A percentile compares a stretch with the other conserved stretches of the same genome.
Conservation (phyloP, 2,888 invertebrate species). For the Tetragnatha montana region DNA sequence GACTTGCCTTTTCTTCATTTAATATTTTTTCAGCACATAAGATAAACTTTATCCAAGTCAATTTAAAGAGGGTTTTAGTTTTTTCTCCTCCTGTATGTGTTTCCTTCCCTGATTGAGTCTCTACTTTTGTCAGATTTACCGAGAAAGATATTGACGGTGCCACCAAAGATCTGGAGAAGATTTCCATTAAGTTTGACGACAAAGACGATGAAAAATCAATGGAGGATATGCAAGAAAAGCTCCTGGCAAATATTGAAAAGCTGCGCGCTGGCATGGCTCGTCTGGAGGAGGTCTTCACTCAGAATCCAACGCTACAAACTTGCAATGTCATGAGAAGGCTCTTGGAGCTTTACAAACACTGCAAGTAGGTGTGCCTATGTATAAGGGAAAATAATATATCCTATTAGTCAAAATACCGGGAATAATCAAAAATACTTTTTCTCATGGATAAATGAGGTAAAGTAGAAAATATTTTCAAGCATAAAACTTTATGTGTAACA, state of each 20-base stretch:
- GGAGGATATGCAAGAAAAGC: conserved; percentile 78
- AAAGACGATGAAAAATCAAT: conserved; percentile 68
- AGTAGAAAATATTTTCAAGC: too few species aligned
- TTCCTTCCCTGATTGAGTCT: neutral
- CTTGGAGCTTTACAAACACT: conserved; percentile 88
- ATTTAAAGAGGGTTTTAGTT: too few species aligned
- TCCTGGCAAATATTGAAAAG: conserved; percentile 86
- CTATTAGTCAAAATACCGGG: too few species aligned
- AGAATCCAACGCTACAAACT: conserved; percentile 85
- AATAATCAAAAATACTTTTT: too few species aligned
- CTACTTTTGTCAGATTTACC: conserved; percentile 16
- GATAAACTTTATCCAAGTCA: too few species aligned
- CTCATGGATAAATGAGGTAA: too few species aligned
- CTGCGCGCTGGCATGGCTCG: conserved; percentile 85
- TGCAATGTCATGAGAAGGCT: conserved; percentile 86
- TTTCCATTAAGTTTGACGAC: conserved; percentile 35
- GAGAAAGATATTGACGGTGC: conserved; percentile 60
- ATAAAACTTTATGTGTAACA: too few species aligned
- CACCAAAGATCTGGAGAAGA: conserved; percentile 60
- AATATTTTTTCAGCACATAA: too few species aligned
- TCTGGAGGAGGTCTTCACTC: conserved; percentile 87
- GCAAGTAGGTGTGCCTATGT: conserved; percentile 77
- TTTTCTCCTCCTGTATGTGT: too few species aligned
- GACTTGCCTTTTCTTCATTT: too few species aligned
- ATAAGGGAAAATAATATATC: too few species aligned